Evolutionary conservation across 1,140 invertebrate genomes (phyloP).

Genomic region (Nephila pilipes): DNA sequence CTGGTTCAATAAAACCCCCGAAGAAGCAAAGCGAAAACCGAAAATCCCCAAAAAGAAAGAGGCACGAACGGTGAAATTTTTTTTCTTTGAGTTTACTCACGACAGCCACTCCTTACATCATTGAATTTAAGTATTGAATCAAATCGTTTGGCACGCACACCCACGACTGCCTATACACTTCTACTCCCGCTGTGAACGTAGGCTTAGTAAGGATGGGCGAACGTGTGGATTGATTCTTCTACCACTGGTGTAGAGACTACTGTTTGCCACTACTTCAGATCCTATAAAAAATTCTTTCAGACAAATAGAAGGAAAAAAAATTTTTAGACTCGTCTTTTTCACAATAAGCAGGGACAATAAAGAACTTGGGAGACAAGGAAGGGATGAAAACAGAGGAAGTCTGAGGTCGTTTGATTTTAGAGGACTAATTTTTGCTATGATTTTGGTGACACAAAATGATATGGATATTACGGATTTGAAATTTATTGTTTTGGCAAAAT

Average conservation of each 20-base stretch:
- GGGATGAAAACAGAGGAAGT: neutral
- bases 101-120: neutral
- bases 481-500: neutral
- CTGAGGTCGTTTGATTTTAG: constrained; percentile 11
- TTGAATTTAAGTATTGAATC: constrained; percentile 42
- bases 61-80: neutral
- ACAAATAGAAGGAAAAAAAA: neutral
- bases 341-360: neutral
- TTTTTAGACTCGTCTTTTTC: neutral
- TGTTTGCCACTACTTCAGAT: neutral
- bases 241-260: neutral
- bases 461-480: neutral
- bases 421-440: neutral
- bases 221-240: neutral
- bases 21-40: neutral
- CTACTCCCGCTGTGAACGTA: constrained; percentile 2
- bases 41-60: neutral
- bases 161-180: neutral
- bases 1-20: neutral
- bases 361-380: neutral
- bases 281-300: neutral
- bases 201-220: neutral
- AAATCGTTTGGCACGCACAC: constrained; percentile 25
- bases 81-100: neutral
- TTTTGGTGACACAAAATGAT: neutral